Base-by-base conservation (phyloP, 1,140 invertebrate species). In the Idris sp. region DNA sequence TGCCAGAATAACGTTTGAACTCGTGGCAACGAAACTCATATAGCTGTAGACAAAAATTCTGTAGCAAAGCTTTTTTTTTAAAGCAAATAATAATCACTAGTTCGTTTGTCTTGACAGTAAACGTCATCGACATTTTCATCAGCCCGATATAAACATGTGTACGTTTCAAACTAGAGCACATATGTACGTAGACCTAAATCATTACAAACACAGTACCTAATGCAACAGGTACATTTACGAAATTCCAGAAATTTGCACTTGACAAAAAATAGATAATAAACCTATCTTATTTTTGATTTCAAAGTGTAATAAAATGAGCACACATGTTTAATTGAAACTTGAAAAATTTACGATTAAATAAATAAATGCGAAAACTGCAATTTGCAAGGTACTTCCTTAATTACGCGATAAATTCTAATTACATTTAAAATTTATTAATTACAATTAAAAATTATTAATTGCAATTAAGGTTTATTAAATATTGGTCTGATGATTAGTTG, bases 141-240 rank as follows among this genome's bases (percentile, higher is more conserved):
- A 49, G 26, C 30, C 33, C 36, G 61, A 62, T 25, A 40, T 36
- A 62, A 36, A 46, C 36, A 4, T 15, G 15, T 51, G 51, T 54
- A 28, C 59, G 67, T 41, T 43, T 38, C 22, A 15, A 68, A 59
- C 19, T 59, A 36, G 25, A 41, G 38, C 44, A 53, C 33, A 36
- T 53, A 56, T 15, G 49, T n/a, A n/a, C n/a, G n/a, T n/a, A n/a
- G n/a, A n/a, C 51, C 40, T 48, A 62, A 75, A 75, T 71, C 64
- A 69, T 69, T 44, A 44, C 51, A 44, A 28, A 13, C 11, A 14
- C 54, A 40, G 67, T 43, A 54, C 46, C 62, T 48, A 35, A 40
- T 33, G 72, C 72, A 74, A 74, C 72, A 62, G 62, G 72, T 68
- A 49, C n/a, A n/a, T n/a, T n/a, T n/a, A n/a, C n/a, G n/a, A n/a